Conservation (phyloP, 2,113 vertebrate species). For the Centrocercus urophasianus region DNA sequence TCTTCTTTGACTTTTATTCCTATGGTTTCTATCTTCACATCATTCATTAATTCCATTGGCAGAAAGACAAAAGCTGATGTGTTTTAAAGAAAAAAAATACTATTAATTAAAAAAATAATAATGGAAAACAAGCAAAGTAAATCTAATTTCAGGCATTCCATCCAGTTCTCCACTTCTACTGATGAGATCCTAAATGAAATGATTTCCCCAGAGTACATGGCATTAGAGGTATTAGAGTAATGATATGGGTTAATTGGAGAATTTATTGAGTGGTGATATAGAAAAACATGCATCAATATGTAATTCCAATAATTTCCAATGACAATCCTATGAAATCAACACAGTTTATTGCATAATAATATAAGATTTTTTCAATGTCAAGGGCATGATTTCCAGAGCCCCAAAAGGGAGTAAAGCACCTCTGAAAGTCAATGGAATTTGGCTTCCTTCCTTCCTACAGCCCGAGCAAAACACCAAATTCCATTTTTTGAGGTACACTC, state of each 20-base stretch:
- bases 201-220: constrained; percentile 42
- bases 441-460: neutral
- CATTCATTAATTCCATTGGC: neutral
- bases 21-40: neutral
- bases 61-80: neutral
- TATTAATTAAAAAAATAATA: neutral
- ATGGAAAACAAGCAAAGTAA: constrained; percentile 19
- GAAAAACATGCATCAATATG: constrained; percentile 21
- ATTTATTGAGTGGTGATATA: constrained; percentile 26
- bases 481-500: neutral
- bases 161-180: neutral
- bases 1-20: neutral
- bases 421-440: neutral
- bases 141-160: constrained; percentile 36
- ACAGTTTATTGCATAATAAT: neutral
- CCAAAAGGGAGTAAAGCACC: neutral
- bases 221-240: constrained; percentile 39
- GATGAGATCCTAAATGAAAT: constrained; percentile 56
- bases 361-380: neutral
- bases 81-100: neutral
- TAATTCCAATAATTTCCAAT: constrained; percentile 38
- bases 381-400: neutral
- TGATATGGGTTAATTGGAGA: constrained; percentile 52
- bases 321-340: constrained; percentile 11
- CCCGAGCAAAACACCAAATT: neutral